A percentile compares a stretch with the other conserved stretches of the same genome.
Evolutionary conservation across 1,140 invertebrate genomes (phyloP).

Genomic region (Stegodyphus dumicola): DNA sequence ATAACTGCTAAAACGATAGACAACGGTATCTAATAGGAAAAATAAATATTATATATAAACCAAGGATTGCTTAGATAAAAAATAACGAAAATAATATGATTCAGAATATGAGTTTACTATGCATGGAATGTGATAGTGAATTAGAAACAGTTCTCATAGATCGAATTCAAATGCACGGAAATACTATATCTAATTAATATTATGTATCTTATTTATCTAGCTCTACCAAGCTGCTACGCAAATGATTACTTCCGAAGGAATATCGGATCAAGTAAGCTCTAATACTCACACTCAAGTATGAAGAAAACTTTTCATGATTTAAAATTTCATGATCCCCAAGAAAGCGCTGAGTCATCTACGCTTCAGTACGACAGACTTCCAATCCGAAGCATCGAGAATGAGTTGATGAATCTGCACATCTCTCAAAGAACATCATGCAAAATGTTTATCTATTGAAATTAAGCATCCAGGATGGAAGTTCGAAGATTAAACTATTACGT

Average conservation of each 20-base stretch:
- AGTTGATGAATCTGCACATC: too few species aligned
- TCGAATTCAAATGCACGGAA: too few species aligned
- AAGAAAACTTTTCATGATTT: neutral
- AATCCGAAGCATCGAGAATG: too few species aligned
- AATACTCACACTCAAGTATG: slow-evolving; percentile 59
- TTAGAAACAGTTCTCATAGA: neutral
- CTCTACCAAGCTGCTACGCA: slow-evolving; percentile 51
- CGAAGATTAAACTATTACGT: too few species aligned
- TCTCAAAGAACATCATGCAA: too few species aligned
- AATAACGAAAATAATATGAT: neutral
- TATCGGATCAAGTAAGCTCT: slow-evolving; percentile 36
- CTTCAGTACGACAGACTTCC: too few species aligned
- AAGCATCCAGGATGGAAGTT: too few species aligned
- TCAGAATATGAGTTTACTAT: neutral
- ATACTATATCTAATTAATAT: neutral
- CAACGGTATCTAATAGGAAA: too few species aligned
- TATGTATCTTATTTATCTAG: neutral
- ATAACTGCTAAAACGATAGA: too few species aligned
- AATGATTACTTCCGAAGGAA: slow-evolving; percentile 50
- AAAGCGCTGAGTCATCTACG: neutral
- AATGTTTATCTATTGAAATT: too few species aligned
- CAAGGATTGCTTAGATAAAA: neutral
- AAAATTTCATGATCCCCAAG: neutral
- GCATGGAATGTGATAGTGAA: neutral
- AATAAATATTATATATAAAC: neutral